Conservation (phyloP, 2,888 invertebrate species). For the Rhagophthalmus giganteus region DNA sequence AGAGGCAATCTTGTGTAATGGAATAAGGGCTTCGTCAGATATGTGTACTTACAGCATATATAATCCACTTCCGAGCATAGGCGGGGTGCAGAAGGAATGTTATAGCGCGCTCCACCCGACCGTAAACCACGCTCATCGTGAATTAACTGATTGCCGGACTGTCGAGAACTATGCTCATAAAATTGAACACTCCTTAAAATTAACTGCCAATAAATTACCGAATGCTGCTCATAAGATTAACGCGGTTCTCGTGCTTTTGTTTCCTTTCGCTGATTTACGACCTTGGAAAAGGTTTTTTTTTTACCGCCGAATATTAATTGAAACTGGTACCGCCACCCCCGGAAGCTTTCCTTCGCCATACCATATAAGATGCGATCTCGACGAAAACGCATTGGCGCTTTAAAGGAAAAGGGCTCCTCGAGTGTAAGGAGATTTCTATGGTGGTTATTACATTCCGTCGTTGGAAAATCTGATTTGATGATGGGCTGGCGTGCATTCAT, state of each 20-base stretch:
- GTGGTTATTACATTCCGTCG: too few species aligned
- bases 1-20: slow-evolving; percentile 24
- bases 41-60: slow-evolving; percentile 19
- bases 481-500: too few species aligned
- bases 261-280: slow-evolving; percentile 37
- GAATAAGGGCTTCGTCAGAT: slow-evolving; percentile 23
- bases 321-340: background rate
- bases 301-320: background rate
- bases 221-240: slow-evolving; percentile 44
- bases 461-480: too few species aligned
- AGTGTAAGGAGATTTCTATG: too few species aligned
- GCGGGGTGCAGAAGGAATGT: slow-evolving; percentile 37
- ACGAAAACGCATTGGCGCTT: too few species aligned
- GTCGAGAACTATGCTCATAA: slow-evolving; percentile 46
- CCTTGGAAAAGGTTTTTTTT: slow-evolving; percentile 4
- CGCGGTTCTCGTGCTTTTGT: slow-evolving; percentile 42
- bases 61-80: slow-evolving; percentile 18
- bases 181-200: slow-evolving; percentile 55
- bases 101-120: slow-evolving; percentile 35
- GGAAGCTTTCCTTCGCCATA: too few species aligned
- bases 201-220: slow-evolving; percentile 54
- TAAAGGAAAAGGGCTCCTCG: too few species aligned
- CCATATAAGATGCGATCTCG: too few species aligned
- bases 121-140: slow-evolving; percentile 42
- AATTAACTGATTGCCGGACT: slow-evolving; percentile 38